These are phyloP conservation scores for Zosterops borbonicus DNA, from an alignment of 2,113 vertebrate genomes.

Conservation along the genomic window DNA sequence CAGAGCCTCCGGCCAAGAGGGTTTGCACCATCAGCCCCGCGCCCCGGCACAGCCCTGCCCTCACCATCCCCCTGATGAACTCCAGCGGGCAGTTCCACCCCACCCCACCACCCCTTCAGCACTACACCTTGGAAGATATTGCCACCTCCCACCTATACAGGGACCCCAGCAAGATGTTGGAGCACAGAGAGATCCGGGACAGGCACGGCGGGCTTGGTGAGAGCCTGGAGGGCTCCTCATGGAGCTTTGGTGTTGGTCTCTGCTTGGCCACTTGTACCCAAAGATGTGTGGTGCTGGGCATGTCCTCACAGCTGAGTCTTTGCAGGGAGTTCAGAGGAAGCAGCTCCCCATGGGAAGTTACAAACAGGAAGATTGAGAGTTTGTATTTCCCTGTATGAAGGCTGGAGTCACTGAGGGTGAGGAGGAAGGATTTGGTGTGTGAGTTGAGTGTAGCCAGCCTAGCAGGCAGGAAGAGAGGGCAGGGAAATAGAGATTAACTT, in stretches of 20 bases:
- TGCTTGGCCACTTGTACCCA: rapidly evolving
- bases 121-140: conserved; percentile 96
- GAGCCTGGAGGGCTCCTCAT: not conserved
- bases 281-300: not conserved
- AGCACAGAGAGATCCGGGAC: conserved; percentile 91
- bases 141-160: conserved; percentile 91
- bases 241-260: not conserved
- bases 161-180: conserved; percentile 87
- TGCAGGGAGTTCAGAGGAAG: not conserved
- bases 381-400: not conserved
- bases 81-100: conserved; percentile 89
- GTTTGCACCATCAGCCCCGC: conserved; percentile 98
- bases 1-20: conserved; percentile 91
- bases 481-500: not conserved
- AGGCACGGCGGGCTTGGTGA: conserved; percentile 84
- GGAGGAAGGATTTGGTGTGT: not conserved
- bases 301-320: not conserved
- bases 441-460: not conserved
- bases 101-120: conserved; percentile 93
- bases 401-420: not conserved
- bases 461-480: not conserved
- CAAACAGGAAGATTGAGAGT: not conserved
- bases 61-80: conserved; percentile 82
- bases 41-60: conserved; percentile 93
- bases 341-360: not conserved